These are phyloP conservation scores for Pammene aurita DNA, from an alignment of 2,888 invertebrate species.

Conservation along the genomic window DNA sequence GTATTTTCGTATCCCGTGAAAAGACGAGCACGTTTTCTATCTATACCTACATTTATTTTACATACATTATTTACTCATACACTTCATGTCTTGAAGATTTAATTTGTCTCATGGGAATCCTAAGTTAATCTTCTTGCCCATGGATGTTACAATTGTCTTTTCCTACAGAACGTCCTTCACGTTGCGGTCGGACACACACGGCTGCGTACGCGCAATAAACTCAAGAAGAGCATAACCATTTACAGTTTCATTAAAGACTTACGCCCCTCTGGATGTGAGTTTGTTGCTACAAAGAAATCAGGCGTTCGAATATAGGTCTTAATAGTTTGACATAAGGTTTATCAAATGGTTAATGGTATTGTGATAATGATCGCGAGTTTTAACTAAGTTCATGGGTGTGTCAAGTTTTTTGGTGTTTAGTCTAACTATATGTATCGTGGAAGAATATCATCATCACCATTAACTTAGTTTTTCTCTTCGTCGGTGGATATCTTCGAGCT, in stretches of 20 bases:
- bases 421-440: too few species aligned
- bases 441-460: too few species aligned
- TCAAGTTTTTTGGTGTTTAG: background rate
- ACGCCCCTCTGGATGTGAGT: background rate
- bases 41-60: too few species aligned
- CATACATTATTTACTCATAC: too few species aligned
- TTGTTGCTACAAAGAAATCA: background rate
- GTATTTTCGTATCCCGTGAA: too few species aligned
- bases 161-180: slow-evolving; percentile 13
- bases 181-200: slow-evolving; percentile 18
- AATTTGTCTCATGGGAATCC: background rate
- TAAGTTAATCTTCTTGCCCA: background rate
- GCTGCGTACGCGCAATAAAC: slow-evolving; percentile 8
- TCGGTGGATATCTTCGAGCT: too few species aligned
- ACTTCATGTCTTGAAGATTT: too few species aligned
- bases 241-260: background rate
- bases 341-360: background rate
- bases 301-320: slow-evolving; percentile 4
- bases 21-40: too few species aligned
- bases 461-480: too few species aligned
- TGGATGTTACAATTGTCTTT: slow-evolving; percentile 16
- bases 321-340: background rate
- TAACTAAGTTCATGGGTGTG: slow-evolving; percentile 7
- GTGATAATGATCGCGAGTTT: background rate
- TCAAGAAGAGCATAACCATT: background rate